These are phyloP conservation scores for Drosophila pachea DNA, from an alignment of 1,140 invertebrate species.

Conservation along the genomic window DNA sequence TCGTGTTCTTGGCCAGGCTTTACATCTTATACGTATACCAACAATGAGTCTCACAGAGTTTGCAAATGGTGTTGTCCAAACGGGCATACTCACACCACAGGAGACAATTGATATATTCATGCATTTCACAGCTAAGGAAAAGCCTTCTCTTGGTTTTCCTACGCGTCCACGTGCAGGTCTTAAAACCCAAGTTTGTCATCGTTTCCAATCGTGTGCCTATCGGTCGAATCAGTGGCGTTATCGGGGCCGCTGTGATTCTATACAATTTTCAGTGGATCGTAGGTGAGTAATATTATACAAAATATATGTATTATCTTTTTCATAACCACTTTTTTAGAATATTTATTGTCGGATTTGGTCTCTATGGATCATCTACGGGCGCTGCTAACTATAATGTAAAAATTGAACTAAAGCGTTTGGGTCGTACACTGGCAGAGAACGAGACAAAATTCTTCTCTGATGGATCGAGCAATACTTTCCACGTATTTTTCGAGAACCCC, in stretches of 20 bases:
- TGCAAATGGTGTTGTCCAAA: constrained; percentile 93
- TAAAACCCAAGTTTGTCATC: constrained; percentile 94
- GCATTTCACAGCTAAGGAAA: constrained; percentile 90
- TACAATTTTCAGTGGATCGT: constrained; percentile 94
- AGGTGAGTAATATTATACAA: constrained; percentile 35
- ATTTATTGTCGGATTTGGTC: constrained; percentile 94
- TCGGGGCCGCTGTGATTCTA: constrained; percentile 93
- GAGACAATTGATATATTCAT: constrained; percentile 96
- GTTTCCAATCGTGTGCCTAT: constrained; percentile 97
- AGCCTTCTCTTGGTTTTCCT: constrained; percentile 90
- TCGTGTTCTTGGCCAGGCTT: constrained; percentile 86
- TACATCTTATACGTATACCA: constrained; percentile 92
- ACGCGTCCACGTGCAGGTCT: constrained; percentile 90
- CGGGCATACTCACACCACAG: constrained; percentile 91
- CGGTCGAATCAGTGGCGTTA: constrained; percentile 97
- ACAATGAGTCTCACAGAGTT: constrained; percentile 95
- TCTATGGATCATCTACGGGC: constrained; percentile 95
- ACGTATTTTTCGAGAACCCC: constrained; percentile 95
- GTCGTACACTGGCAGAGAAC: constrained; percentile 91
- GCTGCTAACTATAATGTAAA: constrained; percentile 94
- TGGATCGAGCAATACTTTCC: constrained; percentile 95
- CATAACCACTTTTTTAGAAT: constrained; percentile 80
- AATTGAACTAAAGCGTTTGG: constrained; percentile 92
- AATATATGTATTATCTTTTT: constrained; percentile 65
- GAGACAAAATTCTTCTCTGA: constrained; percentile 96